These are phyloP conservation scores for Leuciscus idus DNA, from an alignment of 2,113 vertebrate species.

Conservation along the genomic window DNA sequence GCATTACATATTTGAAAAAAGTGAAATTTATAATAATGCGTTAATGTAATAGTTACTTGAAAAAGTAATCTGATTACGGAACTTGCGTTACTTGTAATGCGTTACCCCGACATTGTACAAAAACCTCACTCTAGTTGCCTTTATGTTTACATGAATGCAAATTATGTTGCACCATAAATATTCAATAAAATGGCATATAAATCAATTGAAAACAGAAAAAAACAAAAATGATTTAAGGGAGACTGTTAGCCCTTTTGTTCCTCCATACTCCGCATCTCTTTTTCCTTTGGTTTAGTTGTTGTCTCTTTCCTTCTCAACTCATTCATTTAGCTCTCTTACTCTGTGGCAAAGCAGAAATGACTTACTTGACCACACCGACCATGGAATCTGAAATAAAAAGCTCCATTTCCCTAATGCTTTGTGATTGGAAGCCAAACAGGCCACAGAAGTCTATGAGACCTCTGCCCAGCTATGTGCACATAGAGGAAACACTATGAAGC, in stretches of 20 bases:
- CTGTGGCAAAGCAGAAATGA: constrained; percentile 55
- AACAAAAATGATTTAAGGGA: background rate
- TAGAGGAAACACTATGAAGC: constrained; percentile 51
- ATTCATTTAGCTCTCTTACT: constrained; percentile 29
- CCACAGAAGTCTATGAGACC: constrained; percentile 56
- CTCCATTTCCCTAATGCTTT: constrained; percentile 64
- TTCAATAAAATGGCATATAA: background rate
- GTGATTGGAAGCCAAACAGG: constrained; percentile 59
- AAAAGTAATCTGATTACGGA: too few species aligned
- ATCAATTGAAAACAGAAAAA: background rate
- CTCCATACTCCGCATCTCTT: constrained; percentile 10
- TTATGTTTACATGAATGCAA: background rate
- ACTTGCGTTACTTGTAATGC: too few species aligned
- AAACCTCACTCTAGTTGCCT: background rate
- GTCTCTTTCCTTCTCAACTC: constrained; percentile 12
- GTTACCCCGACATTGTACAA: background rate
- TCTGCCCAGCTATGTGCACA: constrained; percentile 54
- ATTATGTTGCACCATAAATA: background rate
- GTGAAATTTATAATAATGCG: too few species aligned
- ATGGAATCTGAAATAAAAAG: constrained; percentile 68
- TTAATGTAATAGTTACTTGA: too few species aligned
- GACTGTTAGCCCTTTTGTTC: background rate
- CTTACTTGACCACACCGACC: constrained; percentile 65
- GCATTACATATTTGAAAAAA: too few species aligned
- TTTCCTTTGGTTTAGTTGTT: constrained; percentile 1